phyloP scores from a whole-genome alignment of 2,888 invertebrate genomes.

The Apocheima hispidaria region DNA sequence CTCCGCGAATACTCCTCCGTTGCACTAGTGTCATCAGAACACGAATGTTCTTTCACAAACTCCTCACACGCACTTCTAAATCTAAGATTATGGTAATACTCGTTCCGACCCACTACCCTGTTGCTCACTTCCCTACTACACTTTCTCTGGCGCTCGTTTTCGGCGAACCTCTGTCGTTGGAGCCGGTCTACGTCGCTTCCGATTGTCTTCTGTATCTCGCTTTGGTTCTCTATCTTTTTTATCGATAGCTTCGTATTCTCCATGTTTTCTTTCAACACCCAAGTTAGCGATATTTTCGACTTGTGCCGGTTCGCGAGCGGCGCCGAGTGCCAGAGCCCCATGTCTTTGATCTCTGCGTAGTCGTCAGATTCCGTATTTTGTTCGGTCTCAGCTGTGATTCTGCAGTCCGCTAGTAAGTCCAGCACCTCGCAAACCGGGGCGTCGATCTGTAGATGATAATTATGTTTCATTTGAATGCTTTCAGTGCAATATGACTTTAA shows the following conservation, averaged over 20 bases:
- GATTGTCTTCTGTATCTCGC: constrained; percentile 54
- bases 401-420: constrained; percentile 77
- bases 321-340: constrained; percentile 83
- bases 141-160: constrained; percentile 65
- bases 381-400: constrained; percentile 55
- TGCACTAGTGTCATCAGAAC: constrained; percentile 70
- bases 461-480: constrained; percentile 23
- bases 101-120: constrained; percentile 76
- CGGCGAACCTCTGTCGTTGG: constrained; percentile 48
- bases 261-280: constrained; percentile 90
- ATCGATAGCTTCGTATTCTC: constrained; percentile 68
- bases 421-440: constrained; percentile 69
- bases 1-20: constrained; percentile 76
- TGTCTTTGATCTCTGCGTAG: constrained; percentile 78
- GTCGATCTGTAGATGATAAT: constrained; percentile 55
- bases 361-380: constrained; percentile 62
- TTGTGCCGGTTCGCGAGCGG: constrained; percentile 77
- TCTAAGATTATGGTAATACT: constrained; percentile 79
- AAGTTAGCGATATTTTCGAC: constrained; percentile 90
- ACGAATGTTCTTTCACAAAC: constrained; percentile 68
- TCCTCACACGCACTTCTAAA: constrained; percentile 78
- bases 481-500: background rate
- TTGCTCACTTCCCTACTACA: constrained; percentile 60
- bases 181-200: constrained; percentile 56
- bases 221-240: constrained; percentile 51